Percentiles rank a stretch among this genome's conserved stretches.
Evolutionary conservation across 2,888 invertebrate species (phyloP).

Genomic region (Zaprionus lineosus): DNA sequence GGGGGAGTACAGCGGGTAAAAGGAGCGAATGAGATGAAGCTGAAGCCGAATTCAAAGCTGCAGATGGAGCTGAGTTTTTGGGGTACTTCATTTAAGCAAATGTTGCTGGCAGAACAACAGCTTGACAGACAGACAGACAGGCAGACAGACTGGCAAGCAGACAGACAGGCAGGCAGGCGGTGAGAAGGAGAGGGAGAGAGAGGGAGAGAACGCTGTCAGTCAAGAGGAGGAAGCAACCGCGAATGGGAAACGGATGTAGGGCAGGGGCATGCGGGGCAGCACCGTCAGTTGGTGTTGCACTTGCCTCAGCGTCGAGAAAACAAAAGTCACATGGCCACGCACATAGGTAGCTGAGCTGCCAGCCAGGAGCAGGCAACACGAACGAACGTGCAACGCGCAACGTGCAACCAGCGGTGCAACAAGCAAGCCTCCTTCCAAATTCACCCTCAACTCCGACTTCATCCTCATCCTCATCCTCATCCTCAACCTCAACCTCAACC

Average conservation of each 20-base stretch:
- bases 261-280: neutral
- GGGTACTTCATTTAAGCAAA: constrained; percentile 46
- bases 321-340: constrained; percentile 45
- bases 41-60: neutral
- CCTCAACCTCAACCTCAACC: too few species aligned
- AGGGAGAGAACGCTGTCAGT: neutral
- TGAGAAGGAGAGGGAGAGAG: constrained; percentile 7
- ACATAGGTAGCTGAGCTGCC: constrained; percentile 46
- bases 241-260: constrained; percentile 11
- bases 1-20: too few species aligned
- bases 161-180: constrained; percentile 40
- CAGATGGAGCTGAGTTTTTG: constrained; percentile 13
- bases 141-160: constrained; percentile 48
- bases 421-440: constrained; percentile 17
- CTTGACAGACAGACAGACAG: constrained; percentile 47
- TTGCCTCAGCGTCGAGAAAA: constrained; percentile 45
- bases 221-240: constrained; percentile 3
- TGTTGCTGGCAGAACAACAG: constrained; percentile 50
- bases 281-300: constrained; percentile 47
- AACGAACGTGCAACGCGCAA: constrained; percentile 5
- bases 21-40: too few species aligned
- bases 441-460: too few species aligned
- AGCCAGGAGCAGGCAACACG: constrained; percentile 4
- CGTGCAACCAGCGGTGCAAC: too few species aligned
- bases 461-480: too few species aligned